Evolutionary conservation across 2,888 invertebrate genomes (phyloP).

Genomic region (Rhorus exstirpatorius): DNA sequence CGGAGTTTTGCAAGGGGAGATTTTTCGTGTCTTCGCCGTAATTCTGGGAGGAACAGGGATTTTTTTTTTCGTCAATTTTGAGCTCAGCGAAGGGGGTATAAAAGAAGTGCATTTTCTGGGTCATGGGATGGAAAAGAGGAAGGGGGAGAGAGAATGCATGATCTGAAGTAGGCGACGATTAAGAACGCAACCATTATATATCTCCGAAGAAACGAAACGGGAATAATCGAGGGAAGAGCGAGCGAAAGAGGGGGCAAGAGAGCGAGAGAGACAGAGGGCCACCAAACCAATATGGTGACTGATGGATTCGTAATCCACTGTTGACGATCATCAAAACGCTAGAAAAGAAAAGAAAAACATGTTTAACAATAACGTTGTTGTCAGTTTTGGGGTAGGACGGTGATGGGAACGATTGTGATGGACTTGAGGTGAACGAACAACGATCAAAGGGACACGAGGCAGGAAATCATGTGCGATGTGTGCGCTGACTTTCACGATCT

Average conservation of each 20-base stretch:
- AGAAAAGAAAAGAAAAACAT: slow-evolving; percentile 70
- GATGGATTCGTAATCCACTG: slow-evolving; percentile 82
- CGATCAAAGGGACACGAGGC: slow-evolving; percentile 72
- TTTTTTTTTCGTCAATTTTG: not conserved
- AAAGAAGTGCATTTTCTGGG: not conserved
- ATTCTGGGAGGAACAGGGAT: not conserved
- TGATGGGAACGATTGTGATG: slow-evolving; percentile 79
- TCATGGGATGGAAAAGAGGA: not conserved
- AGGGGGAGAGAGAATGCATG: slow-evolving; percentile 12
- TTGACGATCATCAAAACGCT: slow-evolving; percentile 74
- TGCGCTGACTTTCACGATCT: slow-evolving; percentile 97
- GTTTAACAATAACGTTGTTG: slow-evolving; percentile 79
- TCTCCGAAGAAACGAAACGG: slow-evolving; percentile 13
- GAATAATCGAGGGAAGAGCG: not conserved
- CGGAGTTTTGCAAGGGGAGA: not conserved
- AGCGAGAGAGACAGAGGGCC: slow-evolving; percentile 47
- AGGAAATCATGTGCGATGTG: slow-evolving; percentile 94
- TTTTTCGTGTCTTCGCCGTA: not conserved
- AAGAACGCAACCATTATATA: slow-evolving; percentile 69
- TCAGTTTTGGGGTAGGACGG: slow-evolving; percentile 75
- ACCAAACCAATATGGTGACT: slow-evolving; percentile 84
- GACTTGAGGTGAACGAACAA: slow-evolving; percentile 79
- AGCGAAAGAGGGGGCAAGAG: slow-evolving; percentile 22
- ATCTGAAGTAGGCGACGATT: slow-evolving; percentile 76
- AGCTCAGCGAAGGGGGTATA: slow-evolving; percentile 5